phyloP scores from a whole-genome alignment of 2,113 vertebrate species.

The Oryzias javanicus region DNA sequence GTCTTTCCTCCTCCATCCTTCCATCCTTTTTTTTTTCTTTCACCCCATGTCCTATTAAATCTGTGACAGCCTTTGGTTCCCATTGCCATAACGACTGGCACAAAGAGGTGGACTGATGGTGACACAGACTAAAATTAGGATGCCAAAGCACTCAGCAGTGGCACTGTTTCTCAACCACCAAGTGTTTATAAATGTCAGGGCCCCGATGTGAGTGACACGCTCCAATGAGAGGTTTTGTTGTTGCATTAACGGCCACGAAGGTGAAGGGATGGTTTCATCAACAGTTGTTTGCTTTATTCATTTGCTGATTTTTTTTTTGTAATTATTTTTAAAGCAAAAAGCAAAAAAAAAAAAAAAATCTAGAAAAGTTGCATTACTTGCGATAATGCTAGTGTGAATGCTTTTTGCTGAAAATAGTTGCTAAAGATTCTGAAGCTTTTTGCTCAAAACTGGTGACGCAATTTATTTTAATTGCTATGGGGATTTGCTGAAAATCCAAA shows the following conservation, averaged over 20 bases:
- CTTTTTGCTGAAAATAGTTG: too few species aligned
- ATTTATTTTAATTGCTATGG: too few species aligned
- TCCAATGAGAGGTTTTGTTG: constrained; percentile 37
- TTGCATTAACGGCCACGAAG: constrained; percentile 28
- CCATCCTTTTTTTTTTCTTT: background rate
- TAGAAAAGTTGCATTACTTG: too few species aligned
- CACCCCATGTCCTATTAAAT: constrained; percentile 53
- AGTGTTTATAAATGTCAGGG: constrained; percentile 16
- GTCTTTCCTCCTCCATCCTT: constrained; percentile 8
- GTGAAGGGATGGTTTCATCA: constrained; percentile 14
- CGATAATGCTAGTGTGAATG: too few species aligned
- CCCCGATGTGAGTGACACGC: constrained; percentile 20
- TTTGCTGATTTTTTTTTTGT: background rate
- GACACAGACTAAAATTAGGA: constrained; percentile 62
- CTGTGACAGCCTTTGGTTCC: constrained; percentile 50
- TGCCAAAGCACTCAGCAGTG: constrained; percentile 64
- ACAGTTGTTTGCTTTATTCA: constrained; percentile 14
- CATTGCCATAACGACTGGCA: constrained; percentile 68
- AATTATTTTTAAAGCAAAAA: background rate
- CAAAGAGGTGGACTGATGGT: constrained; percentile 44
- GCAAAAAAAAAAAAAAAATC: background rate
- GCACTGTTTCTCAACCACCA: constrained; percentile 39
- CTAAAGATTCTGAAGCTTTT: too few species aligned
- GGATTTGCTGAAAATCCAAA: too few species aligned
- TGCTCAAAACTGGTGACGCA: too few species aligned